These are phyloP conservation scores for Nematolebias whitei DNA, from an alignment of 2,113 vertebrate genomes.

Conservation along the genomic window DNA sequence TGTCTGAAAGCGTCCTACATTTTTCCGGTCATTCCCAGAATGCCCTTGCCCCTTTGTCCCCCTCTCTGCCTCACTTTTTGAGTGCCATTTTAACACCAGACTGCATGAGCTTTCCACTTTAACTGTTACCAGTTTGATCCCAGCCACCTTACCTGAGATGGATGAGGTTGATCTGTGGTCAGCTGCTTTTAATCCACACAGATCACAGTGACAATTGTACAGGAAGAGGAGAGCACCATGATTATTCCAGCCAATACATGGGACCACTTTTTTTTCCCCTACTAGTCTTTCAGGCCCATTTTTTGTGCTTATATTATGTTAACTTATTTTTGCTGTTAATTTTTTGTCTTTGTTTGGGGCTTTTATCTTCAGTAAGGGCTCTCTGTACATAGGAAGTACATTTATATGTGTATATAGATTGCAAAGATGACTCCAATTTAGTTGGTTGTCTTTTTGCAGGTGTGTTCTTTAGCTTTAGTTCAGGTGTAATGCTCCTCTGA, in stretches of 20 bases:
- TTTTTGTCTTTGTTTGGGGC: conserved; percentile 45
- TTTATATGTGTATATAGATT: conserved; percentile 26
- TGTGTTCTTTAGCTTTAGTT: conserved; percentile 13
- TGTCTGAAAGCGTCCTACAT: conserved; percentile 14
- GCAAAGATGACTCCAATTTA: conserved; percentile 21
- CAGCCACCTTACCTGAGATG: conserved; percentile 32
- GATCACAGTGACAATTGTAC: conserved; percentile 49
- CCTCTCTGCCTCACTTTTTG: conserved; percentile 2
- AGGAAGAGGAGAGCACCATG: conserved; percentile 38
- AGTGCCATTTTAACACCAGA: conserved; percentile 62
- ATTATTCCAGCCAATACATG: conserved; percentile 8
- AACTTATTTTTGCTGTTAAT: conserved; percentile 52
- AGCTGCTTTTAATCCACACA: conserved; percentile 55
- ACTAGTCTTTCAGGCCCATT: conserved; percentile 66
- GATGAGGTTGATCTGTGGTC: conserved; percentile 28
- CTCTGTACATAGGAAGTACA: conserved; percentile 29
- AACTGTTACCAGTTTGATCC: conserved; percentile 23
- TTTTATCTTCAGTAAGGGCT: conserved; percentile 36
- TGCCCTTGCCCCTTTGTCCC: conserved; percentile 5
- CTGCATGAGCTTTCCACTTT: conserved; percentile 31
- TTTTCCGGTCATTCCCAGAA: conserved; percentile 12
- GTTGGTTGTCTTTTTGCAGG: background rate
- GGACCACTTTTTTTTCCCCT: conserved; percentile 36
- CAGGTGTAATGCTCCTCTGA: conserved; percentile 18
- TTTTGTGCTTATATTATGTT: conserved; percentile 60